Evolutionary conservation across 1,140 invertebrate species (phyloP), one percentile per base, ranked within the genome.

Genomic region (Globodera ellingtonae): DNA sequence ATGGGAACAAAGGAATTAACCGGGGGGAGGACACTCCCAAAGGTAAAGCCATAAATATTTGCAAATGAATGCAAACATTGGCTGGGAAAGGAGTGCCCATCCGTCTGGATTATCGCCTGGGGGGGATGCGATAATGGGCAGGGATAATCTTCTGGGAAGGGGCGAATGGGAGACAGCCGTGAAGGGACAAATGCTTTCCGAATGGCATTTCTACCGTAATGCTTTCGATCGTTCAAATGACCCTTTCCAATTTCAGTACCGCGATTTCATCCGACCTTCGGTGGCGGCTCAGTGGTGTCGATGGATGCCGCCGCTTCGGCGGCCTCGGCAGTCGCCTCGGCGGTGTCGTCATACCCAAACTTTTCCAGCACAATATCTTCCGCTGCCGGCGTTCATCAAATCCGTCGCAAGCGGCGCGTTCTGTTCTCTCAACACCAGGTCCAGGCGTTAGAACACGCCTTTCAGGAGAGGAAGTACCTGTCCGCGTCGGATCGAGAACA

Each of bases 341-440:
- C 75, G 21, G 62, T 47, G n/a, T 67, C 47, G 6, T 52, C 46
- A 3, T 77, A 62, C 21, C 65, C 75, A 18, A 65, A 65, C 24
- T 48, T 35, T 62, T n/a, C 47, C 6, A 47, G 15, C 46, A 6
- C 44, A 15, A 18, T 7, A 0, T 21, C 18, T 62, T 9, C n/a
- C 65, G n/a, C 50, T 10, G 13, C 59, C n/a, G 65, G 35, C 50
- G 75, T 50, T 8, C 52, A 35, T 56, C 21, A 21, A 35, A 76
- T 76, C 15, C 75, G 75, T 47, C 92, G 97, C 48, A 99, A 99
- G 90, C 92, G 97, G 65, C 92, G 97, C 0, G 95, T 99, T 0
- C 91, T 99, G 0, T 99, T 99, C 89, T 97, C 95, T 13, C 98
- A 99, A 90, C 94, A 95, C 0, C 97, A 99, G 90, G 98, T 96